These are phyloP conservation scores for Heterotilapia buettikoferi DNA, from an alignment of 2,113 vertebrate genomes.

Conservation along the genomic window DNA sequence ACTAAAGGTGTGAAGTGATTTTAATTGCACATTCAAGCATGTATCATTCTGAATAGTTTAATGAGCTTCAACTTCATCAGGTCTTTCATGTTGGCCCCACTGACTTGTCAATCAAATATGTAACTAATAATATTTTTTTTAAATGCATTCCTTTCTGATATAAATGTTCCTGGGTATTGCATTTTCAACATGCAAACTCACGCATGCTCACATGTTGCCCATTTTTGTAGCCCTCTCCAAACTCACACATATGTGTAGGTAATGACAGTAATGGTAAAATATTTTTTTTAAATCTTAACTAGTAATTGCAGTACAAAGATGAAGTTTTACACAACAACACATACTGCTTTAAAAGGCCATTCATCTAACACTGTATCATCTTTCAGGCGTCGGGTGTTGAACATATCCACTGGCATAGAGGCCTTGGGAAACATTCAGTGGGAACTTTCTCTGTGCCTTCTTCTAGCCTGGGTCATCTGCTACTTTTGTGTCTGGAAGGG, in stretches of 20 bases:
- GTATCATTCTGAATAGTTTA: not conserved
- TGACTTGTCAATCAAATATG: not conserved
- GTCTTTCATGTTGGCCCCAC: not conserved
- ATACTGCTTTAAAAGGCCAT: not conserved
- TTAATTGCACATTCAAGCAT: not conserved
- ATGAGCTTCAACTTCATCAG: not conserved
- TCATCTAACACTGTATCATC: not conserved
- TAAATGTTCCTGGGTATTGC: not conserved
- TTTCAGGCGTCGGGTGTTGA: constrained; percentile 70
- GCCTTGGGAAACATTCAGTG: constrained; percentile 70
- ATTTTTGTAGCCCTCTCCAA: not conserved
- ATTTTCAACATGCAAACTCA: not conserved
- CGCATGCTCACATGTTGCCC: not conserved
- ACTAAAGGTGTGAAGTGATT: not conserved
- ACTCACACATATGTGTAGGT: not conserved
- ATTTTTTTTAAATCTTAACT: fast-evolving
- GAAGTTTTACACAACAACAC: not conserved
- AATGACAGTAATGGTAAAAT: not conserved
- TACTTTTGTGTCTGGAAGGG: constrained; percentile 81
- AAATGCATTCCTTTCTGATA: not conserved
- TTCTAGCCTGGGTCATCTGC: constrained; percentile 73
- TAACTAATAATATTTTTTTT: not conserved
- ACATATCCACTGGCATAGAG: constrained; percentile 79
- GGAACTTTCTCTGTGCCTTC: constrained; percentile 73
- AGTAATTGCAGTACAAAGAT: not conserved